Base-by-base conservation (phyloP, 1,140 invertebrate genomes). In the Latrodectus geometricus region DNA sequence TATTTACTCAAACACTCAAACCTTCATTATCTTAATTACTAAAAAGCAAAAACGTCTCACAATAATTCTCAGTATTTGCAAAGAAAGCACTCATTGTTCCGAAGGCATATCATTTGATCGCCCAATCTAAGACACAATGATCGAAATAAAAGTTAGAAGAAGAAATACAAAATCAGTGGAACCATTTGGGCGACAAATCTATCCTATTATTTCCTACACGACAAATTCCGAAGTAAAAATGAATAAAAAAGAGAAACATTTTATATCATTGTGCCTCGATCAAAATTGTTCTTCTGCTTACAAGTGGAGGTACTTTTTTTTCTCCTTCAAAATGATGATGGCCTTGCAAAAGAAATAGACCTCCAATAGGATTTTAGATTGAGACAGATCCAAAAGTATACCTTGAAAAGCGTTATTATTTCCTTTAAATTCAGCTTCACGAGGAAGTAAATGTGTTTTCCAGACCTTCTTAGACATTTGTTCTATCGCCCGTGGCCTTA, bases 401-500 rank as follows among this genome's bases (percentile, higher is more conserved):
- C 70, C 79, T 83, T 73, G 72, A 74, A 65, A 83, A 83, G 70
- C 69, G 70, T 74, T 83, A 83, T 83, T 83, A 83, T 83, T 83
- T 83, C 20, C 80, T 83, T 35, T 74, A n/a, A 49, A 49, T 12
- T 35, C 66, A 48, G n/a, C 21, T 72, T 81, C 68, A 65, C 61
- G 80, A 61, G 66, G 49, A 70, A 48, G 68, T 52, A 81, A 81
- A 81, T 81, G 68, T 9, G 66, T 72, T 74, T 73, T 65, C 21
- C n/a, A 80, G 54, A 48, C 17, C 9, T 11, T 74, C 17, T 61
- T 11, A 35, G 15, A 52, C 66, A 83, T 83, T 83, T 83, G 54
- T 83, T 74, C 17, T 50, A 74, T 65, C 17, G n/a, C 49, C 50
- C 66, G n/a, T 80, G 21, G 11, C n/a, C 50, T 52, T 23, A 70